A percentile compares a stretch with the other conserved stretches of the same genome.
Conservation (phyloP, 2,797 vertebrate genomes). For the Sebastes iracundus region DNA sequence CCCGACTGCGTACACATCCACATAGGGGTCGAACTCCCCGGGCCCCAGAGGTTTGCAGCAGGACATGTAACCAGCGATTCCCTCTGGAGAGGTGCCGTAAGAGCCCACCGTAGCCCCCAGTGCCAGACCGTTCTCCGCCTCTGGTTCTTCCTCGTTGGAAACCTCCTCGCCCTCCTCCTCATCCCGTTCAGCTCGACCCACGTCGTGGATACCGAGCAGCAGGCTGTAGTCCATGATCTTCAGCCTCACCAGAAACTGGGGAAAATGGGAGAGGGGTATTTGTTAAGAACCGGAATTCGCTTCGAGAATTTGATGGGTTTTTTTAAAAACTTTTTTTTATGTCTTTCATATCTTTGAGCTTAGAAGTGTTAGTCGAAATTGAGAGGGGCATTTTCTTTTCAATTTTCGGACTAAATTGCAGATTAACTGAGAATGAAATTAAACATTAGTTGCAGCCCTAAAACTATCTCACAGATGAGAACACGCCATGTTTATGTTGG, state of each 20-base stretch:
- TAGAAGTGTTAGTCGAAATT: not conserved
- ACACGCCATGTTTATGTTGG: too few relatives aligned
- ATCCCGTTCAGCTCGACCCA: constrained; percentile 86
- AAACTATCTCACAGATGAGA: too few relatives aligned
- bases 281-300: not conserved
- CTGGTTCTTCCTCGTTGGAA: constrained; percentile 79
- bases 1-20: constrained; percentile 90
- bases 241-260: constrained; percentile 90
- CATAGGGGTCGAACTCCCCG: constrained; percentile 90
- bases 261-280: not conserved
- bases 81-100: constrained; percentile 90
- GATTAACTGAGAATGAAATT: not conserved
- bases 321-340: not conserved
- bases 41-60: constrained; percentile 88
- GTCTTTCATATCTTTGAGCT: not conserved
- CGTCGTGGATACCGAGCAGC: constrained; percentile 91
- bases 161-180: constrained; percentile 89
- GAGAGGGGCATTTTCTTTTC: not conserved
- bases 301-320: not conserved
- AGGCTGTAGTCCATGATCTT: constrained; percentile 98
- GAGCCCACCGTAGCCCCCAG: constrained; percentile 76
- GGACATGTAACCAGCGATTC: constrained; percentile 90
- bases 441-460: too few relatives aligned
- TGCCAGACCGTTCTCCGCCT: constrained; percentile 80
- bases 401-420: not conserved